Evolutionary conservation across 1,140 invertebrate genomes (phyloP).

Genomic region (Euwallacea similis): DNA sequence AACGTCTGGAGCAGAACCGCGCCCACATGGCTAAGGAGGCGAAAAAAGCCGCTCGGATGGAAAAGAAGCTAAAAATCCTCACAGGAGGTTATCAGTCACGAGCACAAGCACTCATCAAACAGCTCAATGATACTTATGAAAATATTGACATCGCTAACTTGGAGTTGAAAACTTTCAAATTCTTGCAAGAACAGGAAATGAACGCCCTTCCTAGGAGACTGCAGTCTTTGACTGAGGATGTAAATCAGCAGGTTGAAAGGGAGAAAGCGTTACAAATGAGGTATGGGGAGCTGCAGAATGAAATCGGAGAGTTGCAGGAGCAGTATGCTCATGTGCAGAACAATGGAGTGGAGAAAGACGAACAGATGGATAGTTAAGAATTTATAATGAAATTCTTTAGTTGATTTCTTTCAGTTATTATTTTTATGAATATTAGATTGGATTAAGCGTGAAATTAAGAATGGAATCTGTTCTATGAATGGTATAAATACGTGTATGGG

Average conservation of each 20-base stretch:
- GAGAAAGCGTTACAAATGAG: constrained; percentile 85
- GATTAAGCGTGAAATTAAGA: too few species aligned
- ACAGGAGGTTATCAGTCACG: constrained; percentile 88
- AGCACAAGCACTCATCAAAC: constrained; percentile 87
- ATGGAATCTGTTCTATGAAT: too few species aligned
- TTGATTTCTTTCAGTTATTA: too few species aligned
- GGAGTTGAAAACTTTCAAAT: constrained; percentile 91
- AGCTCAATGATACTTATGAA: constrained; percentile 83
- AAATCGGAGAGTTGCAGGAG: constrained; percentile 50
- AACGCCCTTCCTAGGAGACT: constrained; percentile 88
- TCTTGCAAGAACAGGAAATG: constrained; percentile 87
- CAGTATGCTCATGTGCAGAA: constrained; percentile 27
- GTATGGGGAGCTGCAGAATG: constrained; percentile 70
- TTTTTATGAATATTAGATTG: too few species aligned
- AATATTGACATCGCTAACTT: constrained; percentile 87
- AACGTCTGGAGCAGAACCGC: constrained; percentile 89
- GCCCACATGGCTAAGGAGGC: constrained; percentile 94
- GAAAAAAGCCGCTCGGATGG: constrained; percentile 94
- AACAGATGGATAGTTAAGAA: not conserved
- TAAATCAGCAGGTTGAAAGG: constrained; percentile 86
- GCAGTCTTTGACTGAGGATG: constrained; percentile 85
- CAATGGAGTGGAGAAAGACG: constrained; percentile 10
- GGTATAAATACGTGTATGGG: too few species aligned
- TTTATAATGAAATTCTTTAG: too few species aligned
- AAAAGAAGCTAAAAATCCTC: constrained; percentile 92